Evolutionary conservation across 2,888 invertebrate species (phyloP).

Genomic region (Anagyrus pseudococci): DNA sequence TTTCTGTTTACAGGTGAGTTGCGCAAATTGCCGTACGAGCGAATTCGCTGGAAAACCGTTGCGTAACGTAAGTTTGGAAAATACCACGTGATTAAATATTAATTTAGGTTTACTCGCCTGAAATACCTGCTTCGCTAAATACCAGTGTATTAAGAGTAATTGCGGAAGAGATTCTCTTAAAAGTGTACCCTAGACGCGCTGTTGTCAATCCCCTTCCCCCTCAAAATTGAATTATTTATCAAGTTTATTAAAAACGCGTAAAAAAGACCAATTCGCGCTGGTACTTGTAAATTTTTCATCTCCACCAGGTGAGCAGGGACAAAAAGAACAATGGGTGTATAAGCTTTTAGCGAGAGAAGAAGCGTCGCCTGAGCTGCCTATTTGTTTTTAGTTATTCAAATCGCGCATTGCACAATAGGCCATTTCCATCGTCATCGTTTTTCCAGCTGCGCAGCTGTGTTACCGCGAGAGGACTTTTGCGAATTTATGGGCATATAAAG

Average conservation of each 20-base stretch:
- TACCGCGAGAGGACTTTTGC: constrained; percentile 19
- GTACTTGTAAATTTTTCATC: background rate
- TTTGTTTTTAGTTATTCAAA: constrained; percentile 32
- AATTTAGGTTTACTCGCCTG: too few species aligned
- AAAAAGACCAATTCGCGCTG: background rate
- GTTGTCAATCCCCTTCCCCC: too few species aligned
- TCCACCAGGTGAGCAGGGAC: background rate
- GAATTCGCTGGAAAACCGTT: too few species aligned
- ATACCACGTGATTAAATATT: too few species aligned
- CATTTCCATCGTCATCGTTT: constrained; percentile 26
- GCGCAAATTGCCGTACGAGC: too few species aligned
- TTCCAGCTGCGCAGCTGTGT: background rate
- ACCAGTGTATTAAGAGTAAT: too few species aligned
- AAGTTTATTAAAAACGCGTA: background rate
- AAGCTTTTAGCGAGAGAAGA: background rate
- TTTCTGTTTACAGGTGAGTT: too few species aligned
- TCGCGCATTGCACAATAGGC: constrained; percentile 29
- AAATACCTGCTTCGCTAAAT: too few species aligned
- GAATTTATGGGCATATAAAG: constrained; percentile 30
- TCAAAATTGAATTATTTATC: background rate
- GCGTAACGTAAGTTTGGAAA: too few species aligned
- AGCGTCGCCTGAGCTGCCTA: constrained; percentile 12
- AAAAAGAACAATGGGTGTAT: constrained; percentile 5
- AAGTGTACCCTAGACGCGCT: too few species aligned
- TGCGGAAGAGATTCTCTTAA: too few species aligned